Base-by-base conservation (phyloP, 2,797 vertebrate species). In the Dallia pectoralis region DNA sequence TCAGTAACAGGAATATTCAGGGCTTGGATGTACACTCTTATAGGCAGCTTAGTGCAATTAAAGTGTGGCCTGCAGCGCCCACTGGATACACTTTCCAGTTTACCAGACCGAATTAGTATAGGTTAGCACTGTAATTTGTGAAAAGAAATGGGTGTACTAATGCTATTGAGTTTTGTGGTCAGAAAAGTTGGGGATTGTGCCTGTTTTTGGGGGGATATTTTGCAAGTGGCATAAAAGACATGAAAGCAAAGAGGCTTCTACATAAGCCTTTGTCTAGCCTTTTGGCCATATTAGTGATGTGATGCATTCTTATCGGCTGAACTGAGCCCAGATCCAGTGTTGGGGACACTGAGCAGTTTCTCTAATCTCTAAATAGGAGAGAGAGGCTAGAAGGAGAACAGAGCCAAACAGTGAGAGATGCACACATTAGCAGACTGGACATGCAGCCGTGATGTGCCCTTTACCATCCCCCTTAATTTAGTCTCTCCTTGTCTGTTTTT, bases 291-390 rank as follows among this genome's bases (percentile, higher is more conserved):
- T 74, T 69, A 73, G 79, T 71, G 74, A 74, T 33, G 59, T 68
- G 73, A 48, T 51, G 71, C 36, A 62, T 72, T 77, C 75, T 79
- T 82, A 78, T 81, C 81, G 62, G 68, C 77, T 76, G 30, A 79
- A 73, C 40, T n/a, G 63, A 62, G 84, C 69, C 83, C 62, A 75
- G 75, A 87, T 87, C 83, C 72, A 81, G 69, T 74, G 64, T 78
- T 70, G 61, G 79, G n/a, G 75, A 69, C 79, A 75, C 74, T 76
- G 48, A 77, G 75, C 77, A 75, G 30, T 74, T 63, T 59, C 69
- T 61, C 80, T 86, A 80, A 86, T 89, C 83, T 83, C 65, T 69
- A 80, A 75, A 84, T 77, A 82, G 74, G 61, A 51, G 29, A 67
- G 47, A 66, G 48, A 66, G 5, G 22, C 7, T 22, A 78, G 82